phyloP scores from a whole-genome alignment of 2,797 vertebrate genomes.

The Dryobates pubescens region DNA sequence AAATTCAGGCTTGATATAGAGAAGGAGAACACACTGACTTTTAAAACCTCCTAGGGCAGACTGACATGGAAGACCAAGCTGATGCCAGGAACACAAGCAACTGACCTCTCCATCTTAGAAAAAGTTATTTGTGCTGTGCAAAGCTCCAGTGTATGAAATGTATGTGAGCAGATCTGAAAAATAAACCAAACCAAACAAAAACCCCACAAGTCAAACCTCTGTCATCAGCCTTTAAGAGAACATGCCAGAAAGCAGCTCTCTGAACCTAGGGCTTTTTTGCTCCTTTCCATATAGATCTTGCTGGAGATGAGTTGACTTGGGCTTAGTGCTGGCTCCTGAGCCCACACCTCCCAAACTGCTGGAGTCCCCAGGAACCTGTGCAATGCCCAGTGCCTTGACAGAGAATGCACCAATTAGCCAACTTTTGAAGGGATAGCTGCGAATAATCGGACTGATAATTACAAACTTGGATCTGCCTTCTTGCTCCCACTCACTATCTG shows the following conservation, averaged over 20 bases:
- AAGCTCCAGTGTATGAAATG: background rate
- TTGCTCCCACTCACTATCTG: background rate
- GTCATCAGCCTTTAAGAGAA: background rate
- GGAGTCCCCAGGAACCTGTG: background rate
- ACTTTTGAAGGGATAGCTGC: background rate
- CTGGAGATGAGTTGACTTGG: background rate
- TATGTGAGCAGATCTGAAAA: background rate
- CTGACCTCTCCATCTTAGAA: background rate
- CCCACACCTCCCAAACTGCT: background rate
- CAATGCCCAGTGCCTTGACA: background rate
- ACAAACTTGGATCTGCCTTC: background rate
- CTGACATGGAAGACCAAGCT: slow-evolving; percentile 29
- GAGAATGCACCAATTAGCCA: background rate
- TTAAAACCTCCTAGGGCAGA: slow-evolving; percentile 22
- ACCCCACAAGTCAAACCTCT: background rate
- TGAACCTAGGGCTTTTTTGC: background rate
- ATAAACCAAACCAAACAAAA: background rate
- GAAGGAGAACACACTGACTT: slow-evolving; percentile 26
- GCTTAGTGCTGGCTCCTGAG: background rate
- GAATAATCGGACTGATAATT: background rate
- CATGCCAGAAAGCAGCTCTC: background rate
- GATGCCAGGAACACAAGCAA: slow-evolving; percentile 15
- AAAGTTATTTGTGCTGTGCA: background rate
- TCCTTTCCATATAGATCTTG: background rate
- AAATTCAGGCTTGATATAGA: slow-evolving; percentile 14